Evolutionary conservation across 2,113 vertebrate species (phyloP).

Genomic region (Felis chaus): DNA sequence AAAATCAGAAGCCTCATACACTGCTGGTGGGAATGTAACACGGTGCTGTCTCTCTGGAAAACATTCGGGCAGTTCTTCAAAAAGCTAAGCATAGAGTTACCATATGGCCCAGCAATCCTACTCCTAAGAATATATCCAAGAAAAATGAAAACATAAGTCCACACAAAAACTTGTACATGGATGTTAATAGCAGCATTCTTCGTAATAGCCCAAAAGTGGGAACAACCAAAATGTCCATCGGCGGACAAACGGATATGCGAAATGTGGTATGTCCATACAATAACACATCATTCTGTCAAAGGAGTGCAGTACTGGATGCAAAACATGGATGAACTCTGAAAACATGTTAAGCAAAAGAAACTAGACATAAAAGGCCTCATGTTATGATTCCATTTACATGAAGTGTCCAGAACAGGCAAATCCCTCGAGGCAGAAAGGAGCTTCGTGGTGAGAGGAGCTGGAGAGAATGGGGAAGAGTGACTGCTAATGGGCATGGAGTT

Average conservation of each 20-base stretch:
- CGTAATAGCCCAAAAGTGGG: neutral
- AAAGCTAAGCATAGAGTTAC: neutral
- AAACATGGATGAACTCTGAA: neutral
- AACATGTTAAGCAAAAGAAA: neutral
- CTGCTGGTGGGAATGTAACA: neutral
- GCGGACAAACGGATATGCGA: neutral
- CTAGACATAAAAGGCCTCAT: neutral
- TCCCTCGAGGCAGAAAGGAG: neutral
- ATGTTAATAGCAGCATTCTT: neutral
- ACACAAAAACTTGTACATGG: neutral
- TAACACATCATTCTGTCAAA: neutral
- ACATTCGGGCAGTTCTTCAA: neutral
- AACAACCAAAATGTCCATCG: neutral
- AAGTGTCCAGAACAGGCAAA: neutral
- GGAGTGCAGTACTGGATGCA: neutral
- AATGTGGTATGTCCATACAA: neutral
- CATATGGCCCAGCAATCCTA: neutral
- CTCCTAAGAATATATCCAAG: neutral
- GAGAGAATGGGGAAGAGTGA: neutral
- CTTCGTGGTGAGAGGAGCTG: neutral
- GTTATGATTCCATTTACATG: neutral
- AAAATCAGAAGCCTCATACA: neutral
- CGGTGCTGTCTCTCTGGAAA: neutral
- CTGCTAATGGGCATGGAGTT: neutral
- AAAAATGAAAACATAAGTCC: slow-evolving; percentile 1